Evolutionary conservation across 2,113 vertebrate species (phyloP), one percentile per base, ranked within the genome.

Genomic region (Microtus ochrogaster): DNA sequence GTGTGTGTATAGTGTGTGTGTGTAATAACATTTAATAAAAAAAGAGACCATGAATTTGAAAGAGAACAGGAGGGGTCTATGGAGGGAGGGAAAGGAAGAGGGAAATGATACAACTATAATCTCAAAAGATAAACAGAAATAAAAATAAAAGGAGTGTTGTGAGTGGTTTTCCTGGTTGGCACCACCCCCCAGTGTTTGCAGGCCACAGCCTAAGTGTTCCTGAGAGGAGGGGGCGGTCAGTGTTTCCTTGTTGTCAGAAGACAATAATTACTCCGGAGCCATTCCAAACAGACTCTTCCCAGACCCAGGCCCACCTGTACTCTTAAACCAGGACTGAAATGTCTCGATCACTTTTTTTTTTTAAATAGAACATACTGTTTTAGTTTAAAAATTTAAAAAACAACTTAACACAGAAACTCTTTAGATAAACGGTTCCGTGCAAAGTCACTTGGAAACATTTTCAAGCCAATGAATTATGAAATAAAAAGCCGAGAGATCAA

Each of bases 401-500:
- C 4, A 63, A 70, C 49, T 72, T 81, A 36, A 85, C 74, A 61
- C 8, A 68, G 52, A 92, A 90, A 61, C 16, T 76, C n/a, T 61
- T 5, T 88, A 39, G 14, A 70, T 86, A 87, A 78, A 82, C n/a
- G 3, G 3, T 89, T 81, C 61, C 49, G 21, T 77, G 24, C 12
- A 92, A 77, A 94, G 1, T 66, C 78, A 78, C 66, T 92, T 92
- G 61, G 79, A 87, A 96, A 49, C 72, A 87, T 65, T 96, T 94
- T 44, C 8, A 95, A 58, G n/a, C 33, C 10, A 77, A 58, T 66
- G 33, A 55, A 39, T 76, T 93, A 22, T 66, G 70, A 87, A 77
- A 68, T 94, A 19, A 2, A 26, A 39, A 28, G 19, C 55, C 78
- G 73, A 82, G 8, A 68, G 39, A 33, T 7, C 33, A 90, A 78